phyloP scores from a whole-genome alignment of 2,888 invertebrate genomes.

The Drosophila mettleri region DNA sequence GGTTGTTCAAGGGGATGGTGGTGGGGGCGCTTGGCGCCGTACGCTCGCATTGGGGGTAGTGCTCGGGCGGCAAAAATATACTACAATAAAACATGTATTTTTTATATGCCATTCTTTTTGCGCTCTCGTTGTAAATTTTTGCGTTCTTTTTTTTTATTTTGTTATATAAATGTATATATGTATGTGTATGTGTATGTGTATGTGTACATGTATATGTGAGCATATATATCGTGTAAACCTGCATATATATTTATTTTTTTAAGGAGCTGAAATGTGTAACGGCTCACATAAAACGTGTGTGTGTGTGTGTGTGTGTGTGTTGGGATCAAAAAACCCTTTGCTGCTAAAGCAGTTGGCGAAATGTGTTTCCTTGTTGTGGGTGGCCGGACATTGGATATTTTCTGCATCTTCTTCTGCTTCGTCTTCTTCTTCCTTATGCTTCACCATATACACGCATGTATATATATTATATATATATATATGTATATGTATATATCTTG shows the following conservation, averaged over 20 bases:
- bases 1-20: background rate
- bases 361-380: constrained; percentile 42
- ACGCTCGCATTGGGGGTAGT: constrained; percentile 25
- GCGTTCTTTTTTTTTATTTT: constrained; percentile 42
- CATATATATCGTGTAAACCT: constrained; percentile 3
- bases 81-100: constrained; percentile 81
- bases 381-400: constrained; percentile 64
- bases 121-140: constrained; percentile 52
- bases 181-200: constrained; percentile 5
- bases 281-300: constrained; percentile 47
- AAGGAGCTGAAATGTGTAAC: constrained; percentile 71
- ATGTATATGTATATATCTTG: constrained; percentile 17
- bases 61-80: constrained; percentile 78
- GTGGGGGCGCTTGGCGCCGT: constrained; percentile 19
- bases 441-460: constrained; percentile 5
- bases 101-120: constrained; percentile 70
- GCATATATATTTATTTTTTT: constrained; percentile 42
- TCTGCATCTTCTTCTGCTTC: constrained; percentile 14
- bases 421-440: constrained; percentile 3
- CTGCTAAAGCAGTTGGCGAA: constrained; percentile 49
- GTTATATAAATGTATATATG: constrained; percentile 5
- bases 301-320: constrained; percentile 25
- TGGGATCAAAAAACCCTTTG: constrained; percentile 70
- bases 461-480: constrained; percentile 6
- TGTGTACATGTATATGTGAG: constrained; percentile 4